phyloP scores from a whole-genome alignment of 2,113 vertebrate genomes.

The Oenanthe melanoleuca region DNA sequence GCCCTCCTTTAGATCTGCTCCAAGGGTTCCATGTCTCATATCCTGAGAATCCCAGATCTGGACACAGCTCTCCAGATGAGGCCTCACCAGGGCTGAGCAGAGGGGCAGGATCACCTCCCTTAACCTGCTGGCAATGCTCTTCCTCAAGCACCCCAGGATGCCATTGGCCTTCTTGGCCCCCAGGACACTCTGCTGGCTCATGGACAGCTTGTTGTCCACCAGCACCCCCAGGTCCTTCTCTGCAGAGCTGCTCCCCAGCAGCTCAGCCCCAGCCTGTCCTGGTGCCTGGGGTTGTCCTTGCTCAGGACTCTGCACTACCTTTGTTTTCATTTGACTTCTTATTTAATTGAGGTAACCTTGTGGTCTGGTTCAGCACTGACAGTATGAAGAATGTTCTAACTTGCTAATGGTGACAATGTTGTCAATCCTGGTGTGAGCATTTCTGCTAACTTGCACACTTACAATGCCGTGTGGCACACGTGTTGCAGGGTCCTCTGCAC shows the following conservation, averaged over 20 bases:
- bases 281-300: neutral
- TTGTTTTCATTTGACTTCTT: neutral
- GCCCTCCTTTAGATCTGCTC: neutral
- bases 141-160: neutral
- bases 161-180: neutral
- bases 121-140: fast-evolving
- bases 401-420: neutral
- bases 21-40: neutral
- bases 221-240: neutral
- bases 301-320: neutral
- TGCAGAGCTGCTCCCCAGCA: neutral
- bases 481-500: neutral
- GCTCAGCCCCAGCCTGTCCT: fast-evolving
- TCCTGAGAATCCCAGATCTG: neutral
- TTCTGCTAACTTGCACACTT: neutral
- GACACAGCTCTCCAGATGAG: neutral
- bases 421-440: neutral
- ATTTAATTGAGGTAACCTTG: neutral
- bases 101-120: neutral
- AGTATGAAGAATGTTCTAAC: neutral
- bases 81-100: neutral
- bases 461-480: neutral
- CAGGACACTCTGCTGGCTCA: neutral
- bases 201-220: neutral
- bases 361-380: neutral